phyloP scores from a whole-genome alignment of 2,888 invertebrate genomes.

The Lysandra bellargus region DNA sequence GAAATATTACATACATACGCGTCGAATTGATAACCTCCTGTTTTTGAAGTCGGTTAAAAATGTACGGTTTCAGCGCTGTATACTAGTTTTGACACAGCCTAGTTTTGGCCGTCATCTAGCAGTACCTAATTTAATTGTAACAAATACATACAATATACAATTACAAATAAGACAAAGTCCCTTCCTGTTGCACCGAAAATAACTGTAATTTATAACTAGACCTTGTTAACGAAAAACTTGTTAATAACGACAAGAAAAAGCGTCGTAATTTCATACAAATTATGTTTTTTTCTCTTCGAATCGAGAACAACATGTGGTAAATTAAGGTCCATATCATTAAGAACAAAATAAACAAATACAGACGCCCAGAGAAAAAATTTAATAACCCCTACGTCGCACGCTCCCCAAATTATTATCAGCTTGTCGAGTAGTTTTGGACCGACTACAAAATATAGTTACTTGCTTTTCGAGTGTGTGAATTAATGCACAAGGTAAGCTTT shows the following conservation, averaged over 20 bases:
- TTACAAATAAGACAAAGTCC: background rate
- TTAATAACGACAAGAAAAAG: conserved; percentile 2
- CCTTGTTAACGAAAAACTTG: conserved; percentile 1
- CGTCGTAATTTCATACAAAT: conserved; percentile 23
- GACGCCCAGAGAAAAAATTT: background rate
- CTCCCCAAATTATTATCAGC: conserved; percentile 10
- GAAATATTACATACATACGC: no score
- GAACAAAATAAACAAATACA: conserved; percentile 25
- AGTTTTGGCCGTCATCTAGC: no score
- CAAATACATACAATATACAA: background rate
- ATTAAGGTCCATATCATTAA: conserved; percentile 24
- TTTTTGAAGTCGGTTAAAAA: no score
- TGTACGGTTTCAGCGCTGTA: no score
- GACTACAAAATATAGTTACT: background rate
- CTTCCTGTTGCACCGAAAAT: background rate
- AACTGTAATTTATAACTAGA: conserved; percentile 16
- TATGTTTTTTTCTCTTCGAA: conserved; percentile 20
- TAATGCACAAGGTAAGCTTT: no score
- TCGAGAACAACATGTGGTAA: conserved; percentile 29
- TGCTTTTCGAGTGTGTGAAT: no score
- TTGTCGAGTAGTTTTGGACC: background rate
- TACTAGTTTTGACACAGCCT: no score
- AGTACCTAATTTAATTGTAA: background rate
- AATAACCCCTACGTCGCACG: conserved; percentile 15
- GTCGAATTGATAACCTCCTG: no score